Conservation (phyloP, 35 echinoderm and acorn worm species). For the Strongylocentrotus purpuratus region DNA sequence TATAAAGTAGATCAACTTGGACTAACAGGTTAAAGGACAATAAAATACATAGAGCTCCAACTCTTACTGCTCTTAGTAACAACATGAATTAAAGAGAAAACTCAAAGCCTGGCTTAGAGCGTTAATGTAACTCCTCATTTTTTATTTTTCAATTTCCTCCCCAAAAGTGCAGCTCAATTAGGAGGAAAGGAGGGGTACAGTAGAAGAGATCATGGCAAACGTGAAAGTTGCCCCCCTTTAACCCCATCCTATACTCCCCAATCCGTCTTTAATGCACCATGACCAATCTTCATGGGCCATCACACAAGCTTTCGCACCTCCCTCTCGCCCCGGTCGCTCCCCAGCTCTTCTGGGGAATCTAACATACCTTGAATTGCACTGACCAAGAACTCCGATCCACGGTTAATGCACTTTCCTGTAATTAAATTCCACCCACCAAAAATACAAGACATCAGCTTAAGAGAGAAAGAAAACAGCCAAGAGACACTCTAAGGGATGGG, state of each 20-base stretch:
- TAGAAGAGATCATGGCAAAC: no score
- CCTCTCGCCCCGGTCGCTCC: neutral
- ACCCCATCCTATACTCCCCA: neutral
- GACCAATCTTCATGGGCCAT: constrained; percentile 33
- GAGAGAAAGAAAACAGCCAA: neutral
- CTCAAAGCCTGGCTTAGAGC: no score
- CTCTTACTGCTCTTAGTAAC: no score
- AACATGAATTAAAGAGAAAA: no score
- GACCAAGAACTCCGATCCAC: neutral
- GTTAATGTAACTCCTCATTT: no score
- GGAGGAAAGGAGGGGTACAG: no score
- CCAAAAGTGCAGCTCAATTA: no score
- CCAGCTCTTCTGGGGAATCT: neutral
- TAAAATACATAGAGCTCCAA: no score
- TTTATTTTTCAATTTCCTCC: no score
- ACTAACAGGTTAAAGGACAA: no score
- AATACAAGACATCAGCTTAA: constrained; percentile 30
- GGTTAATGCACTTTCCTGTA: constrained; percentile 45
- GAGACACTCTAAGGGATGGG: neutral
- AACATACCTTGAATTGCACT: neutral
- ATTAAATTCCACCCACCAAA: constrained; percentile 33
- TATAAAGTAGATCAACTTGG: no score
- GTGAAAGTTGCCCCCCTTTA: neutral
- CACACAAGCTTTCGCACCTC: constrained; percentile 29
- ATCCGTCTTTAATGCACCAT: constrained; percentile 13